phyloP scores from a whole-genome alignment of 2,113 vertebrate species.

The Nymphicus hollandicus region DNA sequence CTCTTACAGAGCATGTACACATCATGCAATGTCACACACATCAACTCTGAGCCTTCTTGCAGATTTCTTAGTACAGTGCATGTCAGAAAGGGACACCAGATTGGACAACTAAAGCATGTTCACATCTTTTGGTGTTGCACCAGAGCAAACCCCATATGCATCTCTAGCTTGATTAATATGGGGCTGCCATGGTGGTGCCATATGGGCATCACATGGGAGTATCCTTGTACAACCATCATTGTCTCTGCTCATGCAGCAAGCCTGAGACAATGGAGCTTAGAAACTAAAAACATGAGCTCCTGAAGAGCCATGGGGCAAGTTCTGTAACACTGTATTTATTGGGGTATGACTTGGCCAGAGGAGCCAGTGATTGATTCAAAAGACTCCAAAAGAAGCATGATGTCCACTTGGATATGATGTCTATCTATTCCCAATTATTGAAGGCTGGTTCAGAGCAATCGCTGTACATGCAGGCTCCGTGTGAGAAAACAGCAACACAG shows the following conservation, averaged over 20 bases:
- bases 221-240: neutral
- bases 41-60: neutral
- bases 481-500: neutral
- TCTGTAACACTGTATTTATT: neutral
- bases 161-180: rapidly evolving
- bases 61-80: neutral
- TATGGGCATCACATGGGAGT: rapidly evolving
- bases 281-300: neutral
- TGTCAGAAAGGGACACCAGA: neutral
- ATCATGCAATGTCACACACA: rapidly evolving
- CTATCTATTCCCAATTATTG: rapidly evolving
- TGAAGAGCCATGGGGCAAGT: neutral
- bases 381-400: neutral
- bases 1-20: neutral
- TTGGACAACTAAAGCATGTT: neutral
- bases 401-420: neutral
- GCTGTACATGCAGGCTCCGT: neutral
- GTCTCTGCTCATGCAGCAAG: neutral
- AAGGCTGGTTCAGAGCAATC: neutral
- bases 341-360: neutral
- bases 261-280: neutral
- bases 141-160: rapidly evolving
- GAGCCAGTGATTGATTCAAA: neutral
- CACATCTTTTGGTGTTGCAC: neutral
- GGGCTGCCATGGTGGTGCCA: neutral